Base-by-base conservation (phyloP, 2,113 vertebrate species). In the Chaetodon auriga region DNA sequence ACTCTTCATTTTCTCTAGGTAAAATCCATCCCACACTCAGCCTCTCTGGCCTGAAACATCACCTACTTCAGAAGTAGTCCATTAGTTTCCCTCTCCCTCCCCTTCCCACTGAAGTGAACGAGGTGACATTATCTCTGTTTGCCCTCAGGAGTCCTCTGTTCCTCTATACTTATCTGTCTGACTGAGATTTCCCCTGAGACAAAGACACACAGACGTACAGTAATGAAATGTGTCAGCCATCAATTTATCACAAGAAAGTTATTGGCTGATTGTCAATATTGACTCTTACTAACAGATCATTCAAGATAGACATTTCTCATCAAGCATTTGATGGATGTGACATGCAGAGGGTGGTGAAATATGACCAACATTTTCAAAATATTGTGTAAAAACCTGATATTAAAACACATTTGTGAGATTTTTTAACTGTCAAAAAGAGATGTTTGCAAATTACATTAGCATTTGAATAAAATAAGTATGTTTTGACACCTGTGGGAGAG, bases 51-150 rank as follows among this genome's bases (percentile, higher is more conserved):
- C 65, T 80, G 41, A 70, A 80, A 80, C 72, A 35, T 36, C 54
- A 19, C 58, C 38, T 54, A 25, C 25, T 57, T 48, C 49, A 65
- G 69, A 57, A 66, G 53, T 66, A 60, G 61, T 78, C 30, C 61
- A 66, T 83, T 83, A 66, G 53, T 66, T 61, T 43, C 14, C 46
- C 55, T 15, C 38, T 65, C 68, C 36, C 60, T 45, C 48, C 35
- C 58, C 46, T 41, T 15, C 14, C 49, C 21, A 13, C 82, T 81
- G 58, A 87, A 83, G 65, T 51, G 86, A 79, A 75, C 73, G 79
- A 58, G 83, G 84, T 90, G 81, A 75, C 87, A 85, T 86, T 90
- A 78, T 90, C 79, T 87, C 65, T 70, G 51, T 49, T 41, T 64
- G 76, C 77, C 87, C 84, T 82, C 41, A 70, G 89, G 91, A 80